Evolutionary conservation across 2,888 invertebrate genomes (phyloP).

Genomic region (Alloscopus bannaensis): DNA sequence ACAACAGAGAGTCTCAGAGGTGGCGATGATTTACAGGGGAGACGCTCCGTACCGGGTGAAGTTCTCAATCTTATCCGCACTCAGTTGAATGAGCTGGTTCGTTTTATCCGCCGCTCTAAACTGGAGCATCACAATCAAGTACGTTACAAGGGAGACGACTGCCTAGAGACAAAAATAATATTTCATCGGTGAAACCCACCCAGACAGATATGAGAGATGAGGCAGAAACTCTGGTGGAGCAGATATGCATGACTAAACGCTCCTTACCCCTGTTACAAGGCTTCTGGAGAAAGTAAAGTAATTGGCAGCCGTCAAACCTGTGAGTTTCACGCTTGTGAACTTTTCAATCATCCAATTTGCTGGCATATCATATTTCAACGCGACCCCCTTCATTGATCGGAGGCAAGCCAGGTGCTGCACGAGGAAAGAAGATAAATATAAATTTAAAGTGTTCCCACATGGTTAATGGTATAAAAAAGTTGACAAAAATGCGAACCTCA

Average conservation of each 20-base stretch:
- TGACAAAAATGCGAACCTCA: too few species aligned
- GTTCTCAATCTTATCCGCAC: not conserved
- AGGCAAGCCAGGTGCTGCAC: constrained; percentile 17
- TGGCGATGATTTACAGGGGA: too few species aligned
- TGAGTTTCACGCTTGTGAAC: constrained; percentile 26
- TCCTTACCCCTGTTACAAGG: constrained; percentile 40
- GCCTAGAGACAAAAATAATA: constrained; percentile 20
- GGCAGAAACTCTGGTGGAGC: not conserved
- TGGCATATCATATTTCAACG: constrained; percentile 40
- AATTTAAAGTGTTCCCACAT: not conserved
- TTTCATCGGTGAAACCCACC: too few species aligned
- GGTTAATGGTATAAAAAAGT: too few species aligned
- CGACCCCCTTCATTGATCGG: constrained; percentile 23
- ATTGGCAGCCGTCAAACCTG: constrained; percentile 45
- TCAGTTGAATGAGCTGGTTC: constrained; percentile 2
- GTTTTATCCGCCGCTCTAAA: constrained; percentile 40
- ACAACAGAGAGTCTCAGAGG: too few species aligned
- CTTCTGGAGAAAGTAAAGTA: constrained; percentile 43
- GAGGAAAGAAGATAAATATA: not conserved
- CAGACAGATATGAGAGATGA: not conserved
- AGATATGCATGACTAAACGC: not conserved
- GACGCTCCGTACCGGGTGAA: too few species aligned
- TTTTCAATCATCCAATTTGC: constrained; percentile 46
- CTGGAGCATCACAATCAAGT: constrained; percentile 55
- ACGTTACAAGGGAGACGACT: constrained; percentile 34